Base-by-base conservation (phyloP, 2,113 vertebrate species). In the Riparia riparia region DNA sequence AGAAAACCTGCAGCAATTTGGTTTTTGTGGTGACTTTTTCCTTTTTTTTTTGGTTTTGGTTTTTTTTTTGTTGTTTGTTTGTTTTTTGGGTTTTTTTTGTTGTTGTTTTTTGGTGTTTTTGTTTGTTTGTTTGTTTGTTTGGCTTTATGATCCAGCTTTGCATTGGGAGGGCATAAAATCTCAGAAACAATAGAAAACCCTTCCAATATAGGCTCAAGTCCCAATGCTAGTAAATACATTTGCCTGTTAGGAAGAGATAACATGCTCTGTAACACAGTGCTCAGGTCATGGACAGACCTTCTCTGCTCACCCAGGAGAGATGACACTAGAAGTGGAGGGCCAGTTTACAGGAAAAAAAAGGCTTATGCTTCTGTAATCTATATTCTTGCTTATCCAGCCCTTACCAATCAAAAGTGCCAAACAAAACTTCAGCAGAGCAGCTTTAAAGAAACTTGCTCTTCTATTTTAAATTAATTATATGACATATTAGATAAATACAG, bases 21-120 rank as follows among this genome's bases (percentile, higher is more conserved):
- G 11, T 54, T 86, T 82, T 76, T 49, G 25, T 32, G 41, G 12
- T 19, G 42, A 42, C 29, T 37, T 82, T 69, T 50, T 9, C 0
- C 5, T 7, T 6, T 2, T 4, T 34, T 71, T 37, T 17, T 50
- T 9, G 0, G 4, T 7, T 6, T 2, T 4, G 32, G 68, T 37
- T 17, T 37, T 37, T 37, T 37, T 37, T 37, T 37, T 37, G 7
- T 37, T 60, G 25, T 17, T 60, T 47, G n/a, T n/a, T n/a, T n/a
- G n/a, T n/a, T n/a, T n/a, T n/a, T n/a, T n/a, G n/a, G n/a, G n/a
- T 18, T 7, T 1, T 37, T 71, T 64, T 45, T 8, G 1, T 37
- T 79, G 56, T 45, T 8, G 1, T 34, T 58, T 49, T 50, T 50
- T 14, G n/a, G n/a, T n/a, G n/a, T n/a, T n/a, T n/a, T n/a, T n/a